Base-by-base conservation (phyloP, 2,888 invertebrate species). In the Coenonympha glycerion region DNA sequence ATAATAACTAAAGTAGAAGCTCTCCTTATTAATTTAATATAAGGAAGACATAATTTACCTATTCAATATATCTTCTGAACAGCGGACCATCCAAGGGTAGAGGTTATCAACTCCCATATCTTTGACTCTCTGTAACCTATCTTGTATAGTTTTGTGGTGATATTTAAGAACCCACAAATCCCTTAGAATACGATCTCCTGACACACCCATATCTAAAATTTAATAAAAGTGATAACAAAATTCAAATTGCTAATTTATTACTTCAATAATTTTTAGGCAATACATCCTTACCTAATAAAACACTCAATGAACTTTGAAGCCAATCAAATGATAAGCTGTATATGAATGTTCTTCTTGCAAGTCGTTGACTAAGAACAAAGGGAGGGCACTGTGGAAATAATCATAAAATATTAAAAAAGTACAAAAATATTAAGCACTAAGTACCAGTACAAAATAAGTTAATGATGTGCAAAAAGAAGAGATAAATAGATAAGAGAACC, bases 1-100 rank as follows among this genome's bases (percentile, higher is more conserved):
- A 13, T 30, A 16, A 37, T 21, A 9, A 22, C 5, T 21, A 18
- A 24, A 16, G 44, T 16, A 13, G 13, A 13, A 22, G 39, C 8
- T n/a, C 16, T 31, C n/a, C n/a, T n/a, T n/a, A n/a, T n/a, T n/a
- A n/a, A n/a, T 31, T 15, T 6, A 24, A 3, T 44, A 41, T 44
- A 34, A 4, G 34, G 18, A 39, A 31, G 19, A 31, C 11, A 37
- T 18, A 33, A n/a, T 30, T 46, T 73, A 91, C 91, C 88, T 90
- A 55, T 87, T 76, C 31, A 91, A 69, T 61, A 88, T 82, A 16
- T 79, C 70, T 59, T 90, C 88, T 15, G 90, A 80, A 65, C 91
- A 91, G 57, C 91, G 77, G 24, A 91, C 89, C 90, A 91, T 91
- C 91, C 91, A 92, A 2, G 91, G 91, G 75, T 89, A 90, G 8